A percentile compares a stretch with the other conserved stretches of the same genome.
Conservation (phyloP, 2,113 vertebrate genomes). For the Serinus canaria region DNA sequence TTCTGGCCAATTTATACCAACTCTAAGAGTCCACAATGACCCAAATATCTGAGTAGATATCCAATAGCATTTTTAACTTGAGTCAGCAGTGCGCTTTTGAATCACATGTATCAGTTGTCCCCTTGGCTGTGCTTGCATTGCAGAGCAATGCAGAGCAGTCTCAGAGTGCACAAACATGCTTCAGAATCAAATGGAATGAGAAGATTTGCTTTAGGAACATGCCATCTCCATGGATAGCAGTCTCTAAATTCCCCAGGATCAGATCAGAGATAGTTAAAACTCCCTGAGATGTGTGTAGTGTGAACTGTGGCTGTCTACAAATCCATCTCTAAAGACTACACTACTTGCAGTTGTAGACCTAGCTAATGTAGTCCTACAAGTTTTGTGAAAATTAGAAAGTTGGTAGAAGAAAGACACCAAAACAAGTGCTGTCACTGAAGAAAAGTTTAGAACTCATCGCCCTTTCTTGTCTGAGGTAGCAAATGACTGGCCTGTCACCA, state of each 20-base stretch:
- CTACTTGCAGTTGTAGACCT: neutral
- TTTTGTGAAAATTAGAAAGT: neutral
- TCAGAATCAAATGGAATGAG: neutral
- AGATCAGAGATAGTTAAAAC: neutral
- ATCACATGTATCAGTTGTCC: neutral
- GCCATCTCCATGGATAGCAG: neutral
- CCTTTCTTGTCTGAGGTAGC: slow-evolving; percentile 12
- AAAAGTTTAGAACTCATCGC: slow-evolving; percentile 14
- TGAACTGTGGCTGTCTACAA: neutral
- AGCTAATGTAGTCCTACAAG: neutral
- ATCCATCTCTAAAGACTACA: neutral
- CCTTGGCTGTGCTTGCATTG: neutral
- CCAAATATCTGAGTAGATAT: neutral
- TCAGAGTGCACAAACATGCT: neutral
- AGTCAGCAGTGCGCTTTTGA: neutral
- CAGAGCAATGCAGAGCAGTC: neutral
- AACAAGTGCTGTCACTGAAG: slow-evolving; percentile 1
- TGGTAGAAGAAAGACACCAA: neutral
- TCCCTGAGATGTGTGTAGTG: neutral
- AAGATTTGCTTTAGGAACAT: neutral
- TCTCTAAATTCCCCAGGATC: neutral
- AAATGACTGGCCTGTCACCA: slow-evolving; percentile 18
- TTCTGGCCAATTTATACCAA: neutral
- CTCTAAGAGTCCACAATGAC: neutral
- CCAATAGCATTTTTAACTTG: neutral